Evolutionary conservation across 1,140 invertebrate species (phyloP).

Genomic region (Tribolium castaneum): DNA sequence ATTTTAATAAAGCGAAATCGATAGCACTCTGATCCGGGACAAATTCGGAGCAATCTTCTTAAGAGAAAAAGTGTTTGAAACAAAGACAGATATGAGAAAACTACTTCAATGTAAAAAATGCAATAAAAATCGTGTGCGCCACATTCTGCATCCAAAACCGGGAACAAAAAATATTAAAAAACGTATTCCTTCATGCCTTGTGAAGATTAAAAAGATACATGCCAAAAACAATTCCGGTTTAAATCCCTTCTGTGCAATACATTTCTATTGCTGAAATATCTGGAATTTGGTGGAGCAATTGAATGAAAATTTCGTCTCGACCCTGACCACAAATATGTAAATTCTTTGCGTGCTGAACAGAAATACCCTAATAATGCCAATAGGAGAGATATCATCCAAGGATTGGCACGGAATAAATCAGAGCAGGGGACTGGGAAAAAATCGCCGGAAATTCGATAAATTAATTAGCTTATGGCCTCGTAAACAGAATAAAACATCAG

Average conservation of each 20-base stretch:
- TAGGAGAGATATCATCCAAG: slow-evolving; percentile 5
- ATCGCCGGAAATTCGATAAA: not conserved
- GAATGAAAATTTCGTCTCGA: not conserved
- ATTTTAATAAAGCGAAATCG: not conserved
- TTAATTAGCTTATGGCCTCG: slow-evolving; percentile 18
- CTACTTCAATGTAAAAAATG: too few relatives aligned
- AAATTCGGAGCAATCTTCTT: not conserved
- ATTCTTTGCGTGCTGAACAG: slow-evolving; percentile 13
- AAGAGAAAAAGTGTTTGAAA: not conserved
- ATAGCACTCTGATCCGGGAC: not conserved
- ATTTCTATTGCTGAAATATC: not conserved
- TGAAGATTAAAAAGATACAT: not conserved
- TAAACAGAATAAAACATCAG: slow-evolving; percentile 27
- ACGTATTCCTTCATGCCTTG: not conserved
- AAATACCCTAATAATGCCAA: slow-evolving; percentile 27
- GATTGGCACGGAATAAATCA: not conserved
- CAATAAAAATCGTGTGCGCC: too few relatives aligned
- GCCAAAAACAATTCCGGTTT: not conserved
- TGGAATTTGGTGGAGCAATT: not conserved
- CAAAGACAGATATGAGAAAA: not conserved
- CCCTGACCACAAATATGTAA: slow-evolving; percentile 32
- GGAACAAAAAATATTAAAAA: not conserved
- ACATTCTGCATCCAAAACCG: too few relatives aligned
- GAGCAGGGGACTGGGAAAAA: not conserved
- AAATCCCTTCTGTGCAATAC: not conserved